Evolutionary conservation across 2,113 vertebrate species (phyloP), one percentile per base, ranked within the genome.

Genomic region (Phodopus roborovskii): DNA sequence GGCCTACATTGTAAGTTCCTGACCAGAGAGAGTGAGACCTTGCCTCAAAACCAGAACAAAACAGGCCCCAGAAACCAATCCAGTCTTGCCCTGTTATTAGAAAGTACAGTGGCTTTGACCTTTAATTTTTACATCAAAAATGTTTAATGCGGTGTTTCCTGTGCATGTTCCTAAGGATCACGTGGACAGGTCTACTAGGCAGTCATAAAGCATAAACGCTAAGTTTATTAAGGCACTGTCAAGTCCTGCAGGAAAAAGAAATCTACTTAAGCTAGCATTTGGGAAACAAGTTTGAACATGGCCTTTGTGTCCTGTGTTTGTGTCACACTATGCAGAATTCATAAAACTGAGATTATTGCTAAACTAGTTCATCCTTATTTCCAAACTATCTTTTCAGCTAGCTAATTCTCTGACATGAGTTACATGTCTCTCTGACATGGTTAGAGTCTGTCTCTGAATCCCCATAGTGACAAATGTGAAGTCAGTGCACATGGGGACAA

Each of bases 141-240:
- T 86, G 88, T 7, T 88, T 50, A 19, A 22, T 82, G 53, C 30
- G 58, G 12, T 7, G 24, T 93, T 71, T 94, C 62, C 48, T 97
- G 20, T 95, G 92, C 89, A 9, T 71, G 42, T 64, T 75, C 90
- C 28, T 60, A 84, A 92, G 53, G 36, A 10, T 82, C 73, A 3
- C 70, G 15, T 86, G 36, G 50, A 84, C 95, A 68, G 62, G 19
- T 33, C 19, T 68, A 0, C 36, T 58, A 88, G 81, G 86, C 16
- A 33, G 45, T 89, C 42, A 20, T n/a, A 84, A 91, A 79, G 28
- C 77, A 33, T 79, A 19, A 70, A 64, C 70, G 33, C 68, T 56
- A 68, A 89, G 17, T 82, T 71, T 71, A 5, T 68, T 45, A 89
- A 93, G 77, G 22, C 48, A 68, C 92, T 89, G 83, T 86, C 64